These are phyloP conservation scores for Triplophysa yarkandensis DNA, from an alignment of 2,797 vertebrate species.

Conservation along the genomic window DNA sequence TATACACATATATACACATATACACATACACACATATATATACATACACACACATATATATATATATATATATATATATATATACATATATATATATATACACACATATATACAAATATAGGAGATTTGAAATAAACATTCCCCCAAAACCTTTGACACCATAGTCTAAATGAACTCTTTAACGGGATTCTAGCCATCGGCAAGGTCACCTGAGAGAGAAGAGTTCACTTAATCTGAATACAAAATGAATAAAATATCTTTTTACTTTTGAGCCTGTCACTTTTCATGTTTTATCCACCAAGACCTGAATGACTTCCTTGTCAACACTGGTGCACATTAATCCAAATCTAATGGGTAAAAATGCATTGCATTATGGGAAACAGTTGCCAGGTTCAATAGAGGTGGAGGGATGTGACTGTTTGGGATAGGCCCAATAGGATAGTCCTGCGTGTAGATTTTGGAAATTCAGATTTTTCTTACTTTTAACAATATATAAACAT, in stretches of 20 bases:
- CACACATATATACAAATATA: background rate
- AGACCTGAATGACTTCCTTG: background rate
- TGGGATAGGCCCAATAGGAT: background rate
- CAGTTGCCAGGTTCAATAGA: background rate
- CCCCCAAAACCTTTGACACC: background rate
- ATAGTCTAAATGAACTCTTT: background rate
- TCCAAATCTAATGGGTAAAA: background rate
- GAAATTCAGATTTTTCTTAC: too few species aligned
- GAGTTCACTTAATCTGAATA: background rate
- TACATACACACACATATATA: too few species aligned
- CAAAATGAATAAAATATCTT: background rate
- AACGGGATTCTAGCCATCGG: background rate
- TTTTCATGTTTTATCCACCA: background rate
- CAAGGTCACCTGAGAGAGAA: background rate
- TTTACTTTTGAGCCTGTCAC: background rate
- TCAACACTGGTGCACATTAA: background rate
- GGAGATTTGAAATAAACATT: background rate
- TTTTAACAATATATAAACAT: too few species aligned
- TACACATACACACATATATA: background rate
- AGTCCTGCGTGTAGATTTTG: background rate
- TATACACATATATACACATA: background rate
- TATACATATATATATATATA: background rate
- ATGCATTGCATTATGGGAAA: background rate
- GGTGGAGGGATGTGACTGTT: too few species aligned
- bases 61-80: too few species aligned